Evolutionary conservation across 2,888 invertebrate species (phyloP).

Genomic region (Agonopterix arenella): DNA sequence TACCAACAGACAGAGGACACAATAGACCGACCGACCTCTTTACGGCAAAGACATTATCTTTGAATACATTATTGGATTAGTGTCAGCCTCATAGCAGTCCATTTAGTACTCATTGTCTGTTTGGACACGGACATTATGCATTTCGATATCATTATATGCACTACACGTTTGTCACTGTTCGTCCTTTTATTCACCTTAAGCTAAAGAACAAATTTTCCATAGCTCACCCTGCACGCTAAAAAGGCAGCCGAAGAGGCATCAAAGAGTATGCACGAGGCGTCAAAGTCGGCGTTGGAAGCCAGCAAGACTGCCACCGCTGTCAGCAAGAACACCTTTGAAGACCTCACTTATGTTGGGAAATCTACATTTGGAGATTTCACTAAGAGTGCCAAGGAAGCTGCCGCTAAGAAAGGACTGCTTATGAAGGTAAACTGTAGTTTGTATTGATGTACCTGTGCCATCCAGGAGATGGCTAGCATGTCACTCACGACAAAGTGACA

Average conservation of each 20-base stretch:
- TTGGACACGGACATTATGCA: too few relatives aligned
- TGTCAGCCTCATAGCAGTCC: too few relatives aligned
- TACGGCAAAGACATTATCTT: too few relatives aligned
- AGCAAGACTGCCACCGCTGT: constrained; percentile 92
- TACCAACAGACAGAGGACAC: too few relatives aligned
- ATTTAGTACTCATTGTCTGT: too few relatives aligned
- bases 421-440: constrained; percentile 72
- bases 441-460: neutral
- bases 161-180: too few relatives aligned
- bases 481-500: neutral
- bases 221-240: constrained; percentile 92
- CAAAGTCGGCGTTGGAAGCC: constrained; percentile 89
- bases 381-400: constrained; percentile 93
- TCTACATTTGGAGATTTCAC: constrained; percentile 93
- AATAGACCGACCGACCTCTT: too few relatives aligned
- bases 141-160: too few relatives aligned
- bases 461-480: neutral
- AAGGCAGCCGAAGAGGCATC: constrained; percentile 90
- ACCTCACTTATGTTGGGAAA: constrained; percentile 92
- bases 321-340: constrained; percentile 92
- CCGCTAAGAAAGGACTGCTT: constrained; percentile 89
- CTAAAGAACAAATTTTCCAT: constrained; percentile 6
- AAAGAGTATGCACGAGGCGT: constrained; percentile 89
- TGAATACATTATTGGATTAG: too few relatives aligned
- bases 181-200: neutral